Base-by-base conservation (phyloP, 2,113 vertebrate genomes). In the Ceratotherium simum region DNA sequence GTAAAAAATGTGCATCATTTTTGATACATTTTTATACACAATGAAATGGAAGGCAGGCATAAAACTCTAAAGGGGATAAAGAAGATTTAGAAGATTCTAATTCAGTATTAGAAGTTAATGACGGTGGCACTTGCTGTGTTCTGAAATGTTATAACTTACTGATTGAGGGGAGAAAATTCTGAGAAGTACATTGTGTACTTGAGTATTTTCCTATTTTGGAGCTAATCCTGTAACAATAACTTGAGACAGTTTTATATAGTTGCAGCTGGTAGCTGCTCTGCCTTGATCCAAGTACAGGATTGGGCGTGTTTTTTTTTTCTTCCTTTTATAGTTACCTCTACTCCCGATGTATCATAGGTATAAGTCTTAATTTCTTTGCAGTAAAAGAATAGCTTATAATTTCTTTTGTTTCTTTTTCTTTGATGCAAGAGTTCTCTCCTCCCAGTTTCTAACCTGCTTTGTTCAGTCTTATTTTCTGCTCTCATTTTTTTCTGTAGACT, bases 71-170 rank as follows among this genome's bases (percentile, higher is more conserved):
- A 97, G 85, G 0, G 0, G 93, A 98, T 93, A 98, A 97, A 82
- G 90, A 95, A 96, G 88, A 95, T 97, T 98, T 97, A 94, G 94
- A 97, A 98, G 98, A 97, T 29, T 97, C 1, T 93, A 97, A 93
- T 70, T 97, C 87, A 27, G 70, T 95, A 96, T 97, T 98, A 98
- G 96, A 96, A 95, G 96, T 98, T 98, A 98, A 98, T 98, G 90
- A 96, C 97, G 90, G 36, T 97, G 93, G 58, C 75, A 95, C 87
- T 95, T 97, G 83, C 79, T 96, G 95, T 97, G 69, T 97, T 98
- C 81, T 90, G 96, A 97, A 97, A 97, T 95, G 75, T 79, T 97
- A 95, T 97, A 97, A 97, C 98, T 98, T 97, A 97, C 79, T 95
- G 72, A 90, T 42, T 90, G 85, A 98, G 96, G 90, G 86, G 96